Evolutionary conservation across 2,113 vertebrate genomes (phyloP).

Genomic region (Puffinus mauretanicus): DNA sequence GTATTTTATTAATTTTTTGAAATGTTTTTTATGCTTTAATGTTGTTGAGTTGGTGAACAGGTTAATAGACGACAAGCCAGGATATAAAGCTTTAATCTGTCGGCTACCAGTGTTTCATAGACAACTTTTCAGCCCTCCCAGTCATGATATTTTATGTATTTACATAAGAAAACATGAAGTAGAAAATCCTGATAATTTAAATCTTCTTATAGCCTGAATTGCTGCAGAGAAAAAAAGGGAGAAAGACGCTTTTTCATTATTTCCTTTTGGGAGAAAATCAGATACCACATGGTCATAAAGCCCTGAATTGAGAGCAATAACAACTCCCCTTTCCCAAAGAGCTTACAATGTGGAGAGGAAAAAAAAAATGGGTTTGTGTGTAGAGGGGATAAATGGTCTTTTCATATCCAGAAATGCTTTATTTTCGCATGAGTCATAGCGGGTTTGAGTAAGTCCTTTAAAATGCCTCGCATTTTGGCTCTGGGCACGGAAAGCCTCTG

Average conservation of each 20-base stretch:
- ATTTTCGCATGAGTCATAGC: conserved; percentile 47
- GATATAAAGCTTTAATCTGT: neutral
- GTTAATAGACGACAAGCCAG: neutral
- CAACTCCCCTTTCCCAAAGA: conserved; percentile 50
- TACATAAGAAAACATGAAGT: neutral
- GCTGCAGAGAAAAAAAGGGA: neutral
- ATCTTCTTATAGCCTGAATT: neutral
- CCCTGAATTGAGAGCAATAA: neutral
- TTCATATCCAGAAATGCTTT: conserved; percentile 49
- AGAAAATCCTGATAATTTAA: conserved; percentile 9
- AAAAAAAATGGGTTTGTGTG: neutral
- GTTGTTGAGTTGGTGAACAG: neutral
- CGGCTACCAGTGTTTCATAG: neutral
- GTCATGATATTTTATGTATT: neutral
- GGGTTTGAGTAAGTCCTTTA: conserved; percentile 27
- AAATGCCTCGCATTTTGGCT: conserved; percentile 31
- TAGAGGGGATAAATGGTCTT: conserved; percentile 29
- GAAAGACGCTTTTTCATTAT: neutral
- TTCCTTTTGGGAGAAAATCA: conserved; percentile 32
- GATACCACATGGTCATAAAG: conserved; percentile 4
- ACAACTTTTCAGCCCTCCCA: neutral
- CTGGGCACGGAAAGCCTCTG: neutral
- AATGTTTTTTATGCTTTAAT: neutral
- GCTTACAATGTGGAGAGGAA: neutral
- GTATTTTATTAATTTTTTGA: neutral